A percentile compares a stretch with the other conserved stretches of the same genome.
Evolutionary conservation across 2,888 invertebrate genomes (phyloP).

Genomic region (Mystacides longicornis): DNA sequence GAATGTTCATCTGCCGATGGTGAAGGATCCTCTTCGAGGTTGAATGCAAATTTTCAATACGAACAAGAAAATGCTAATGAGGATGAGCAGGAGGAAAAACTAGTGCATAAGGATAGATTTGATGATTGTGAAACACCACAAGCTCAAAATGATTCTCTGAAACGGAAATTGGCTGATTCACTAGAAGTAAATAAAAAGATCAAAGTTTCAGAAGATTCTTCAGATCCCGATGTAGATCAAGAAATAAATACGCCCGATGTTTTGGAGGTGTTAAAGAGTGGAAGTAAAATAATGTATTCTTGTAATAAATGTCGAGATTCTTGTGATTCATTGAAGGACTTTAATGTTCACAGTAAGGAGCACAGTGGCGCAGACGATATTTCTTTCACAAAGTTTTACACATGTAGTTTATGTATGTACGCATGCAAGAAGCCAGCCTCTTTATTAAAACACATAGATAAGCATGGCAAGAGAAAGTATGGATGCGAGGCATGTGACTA

Average conservation of each 20-base stretch:
- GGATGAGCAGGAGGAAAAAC: background rate
- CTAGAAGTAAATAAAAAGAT: background rate
- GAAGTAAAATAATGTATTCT: background rate
- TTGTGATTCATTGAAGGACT: background rate
- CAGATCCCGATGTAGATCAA: conserved; percentile 1
- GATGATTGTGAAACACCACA: background rate
- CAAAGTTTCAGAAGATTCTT: background rate
- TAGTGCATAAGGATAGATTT: background rate
- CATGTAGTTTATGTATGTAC: conserved; percentile 1
- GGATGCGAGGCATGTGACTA: background rate
- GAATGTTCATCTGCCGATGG: too few species aligned
- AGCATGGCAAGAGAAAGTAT: background rate
- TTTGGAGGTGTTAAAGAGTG: background rate
- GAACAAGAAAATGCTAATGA: too few species aligned
- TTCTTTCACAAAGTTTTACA: conserved; percentile 2
- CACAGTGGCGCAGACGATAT: background rate
- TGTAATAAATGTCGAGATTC: conserved; percentile 4
- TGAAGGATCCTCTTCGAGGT: too few species aligned
- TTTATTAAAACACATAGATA: background rate
- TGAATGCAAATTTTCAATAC: too few species aligned
- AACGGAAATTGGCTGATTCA: background rate
- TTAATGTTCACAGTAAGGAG: conserved; percentile 1
- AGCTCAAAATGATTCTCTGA: too few species aligned
- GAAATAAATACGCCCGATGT: background rate
- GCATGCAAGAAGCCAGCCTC: background rate